Evolutionary conservation across 2,113 vertebrate species (phyloP).

Genomic region (Strix aluco): DNA sequence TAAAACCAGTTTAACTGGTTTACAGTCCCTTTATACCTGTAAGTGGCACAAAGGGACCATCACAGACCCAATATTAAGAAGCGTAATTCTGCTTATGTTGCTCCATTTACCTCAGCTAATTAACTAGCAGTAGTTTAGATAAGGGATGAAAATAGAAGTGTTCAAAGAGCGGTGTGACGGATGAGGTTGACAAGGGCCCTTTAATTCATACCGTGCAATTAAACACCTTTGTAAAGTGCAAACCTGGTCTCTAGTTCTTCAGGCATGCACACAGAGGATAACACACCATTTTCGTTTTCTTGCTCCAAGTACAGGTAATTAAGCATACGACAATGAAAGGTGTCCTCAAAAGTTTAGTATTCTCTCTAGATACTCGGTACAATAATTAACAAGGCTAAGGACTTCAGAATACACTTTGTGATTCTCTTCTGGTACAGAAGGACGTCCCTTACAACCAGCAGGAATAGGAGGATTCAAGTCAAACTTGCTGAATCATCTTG

Average conservation of each 20-base stretch:
- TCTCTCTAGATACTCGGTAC: neutral
- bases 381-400: neutral
- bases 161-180: constrained; percentile 1
- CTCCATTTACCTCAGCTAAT: constrained; percentile 30
- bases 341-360: neutral
- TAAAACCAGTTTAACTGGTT: constrained; percentile 49
- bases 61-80: neutral
- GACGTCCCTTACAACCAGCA: neutral
- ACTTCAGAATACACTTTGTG: neutral
- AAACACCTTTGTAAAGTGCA: neutral
- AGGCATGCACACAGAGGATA: neutral
- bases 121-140: constrained; percentile 30
- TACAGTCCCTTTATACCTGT: neutral
- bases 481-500: constrained; percentile 12
- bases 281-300: neutral
- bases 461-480: neutral
- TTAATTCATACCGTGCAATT: neutral
- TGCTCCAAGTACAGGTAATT: neutral
- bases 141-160: neutral
- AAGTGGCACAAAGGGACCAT: constrained; percentile 40
- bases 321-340: neutral
- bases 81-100: neutral
- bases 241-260: neutral
- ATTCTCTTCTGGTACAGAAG: neutral
- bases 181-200: neutral